Evolutionary conservation across 1,140 invertebrate genomes (phyloP), one percentile per base, ranked within the genome.

Genomic region (Cotesia typhae): DNA sequence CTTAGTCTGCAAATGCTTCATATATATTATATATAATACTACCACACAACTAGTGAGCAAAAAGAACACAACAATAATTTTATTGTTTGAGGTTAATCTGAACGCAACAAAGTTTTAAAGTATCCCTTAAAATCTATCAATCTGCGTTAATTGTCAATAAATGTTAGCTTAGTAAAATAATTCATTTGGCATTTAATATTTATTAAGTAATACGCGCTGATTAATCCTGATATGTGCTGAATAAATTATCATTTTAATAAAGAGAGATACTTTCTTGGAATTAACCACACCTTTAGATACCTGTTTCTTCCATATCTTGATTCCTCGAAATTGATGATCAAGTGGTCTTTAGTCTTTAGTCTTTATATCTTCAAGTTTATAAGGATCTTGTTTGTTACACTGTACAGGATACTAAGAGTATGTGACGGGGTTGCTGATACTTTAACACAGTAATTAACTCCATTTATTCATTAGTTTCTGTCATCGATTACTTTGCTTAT

Each of bases 221-320:
- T 55, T 55, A 55, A 55, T 55, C 53, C 53, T 55, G 53, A 55
- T 55, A 17, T 55, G 53, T 55, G 12, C 3, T 2, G 36, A 66
- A 66, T 52, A 66, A 66, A 52, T 52, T 66, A 66, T 66, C 53
- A 55, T 66, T 66, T 66, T 12, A 51, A 38, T 52, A 14, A 66
- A 52, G 38, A 37, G 36, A 41, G 14, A 66, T 38, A 52, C 38
- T 66, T 52, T 52, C 38, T 38, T 66, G 64, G 20, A 37, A 38
- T 41, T 52, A 9, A 51, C 41, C 64, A 51, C 64, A 66, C 47
- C 64, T 66, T 66, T 66, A 66, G 6, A 47, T 66, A 66, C 64
- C 64, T 66, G 64, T 35, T 52, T 41, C 63, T 66, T 52, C 41
- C 4, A 37, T 12, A 66, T 66, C 47, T 37, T 51, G 64, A 52